phyloP scores from a whole-genome alignment of 2,888 invertebrate species.

The Caenorhabditis afra region DNA sequence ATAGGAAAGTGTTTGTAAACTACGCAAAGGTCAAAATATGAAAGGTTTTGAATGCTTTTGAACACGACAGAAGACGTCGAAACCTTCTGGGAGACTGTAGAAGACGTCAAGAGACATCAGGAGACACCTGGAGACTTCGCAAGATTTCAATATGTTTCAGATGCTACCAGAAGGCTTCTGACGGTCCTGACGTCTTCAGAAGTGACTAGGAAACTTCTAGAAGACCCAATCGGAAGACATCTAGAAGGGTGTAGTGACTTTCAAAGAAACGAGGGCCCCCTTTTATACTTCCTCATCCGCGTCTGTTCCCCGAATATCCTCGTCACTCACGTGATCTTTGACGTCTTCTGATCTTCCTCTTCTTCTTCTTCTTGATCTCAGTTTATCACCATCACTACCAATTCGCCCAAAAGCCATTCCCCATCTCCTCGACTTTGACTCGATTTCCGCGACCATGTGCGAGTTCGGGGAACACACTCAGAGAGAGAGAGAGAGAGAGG shows the following conservation, averaged over 20 bases:
- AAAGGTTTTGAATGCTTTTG: background rate
- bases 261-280: background rate
- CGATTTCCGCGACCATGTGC: constrained; percentile 22
- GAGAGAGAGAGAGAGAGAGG: too few relatives aligned
- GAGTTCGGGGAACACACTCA: constrained; percentile 50
- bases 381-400: constrained; percentile 23
- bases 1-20: background rate
- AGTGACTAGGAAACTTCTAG: too few relatives aligned
- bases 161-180: background rate
- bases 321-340: constrained; percentile 21
- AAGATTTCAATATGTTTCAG: too few relatives aligned
- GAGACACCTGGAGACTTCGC: background rate
- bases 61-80: background rate
- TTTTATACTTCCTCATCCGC: constrained; percentile 40
- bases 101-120: background rate
- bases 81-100: too few relatives aligned
- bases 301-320: constrained; percentile 24
- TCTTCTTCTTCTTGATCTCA: constrained; percentile 17
- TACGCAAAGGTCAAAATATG: constrained; percentile 4
- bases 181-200: background rate
- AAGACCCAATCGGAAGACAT: too few relatives aligned
- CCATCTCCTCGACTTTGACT: constrained; percentile 13
- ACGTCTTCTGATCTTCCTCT: constrained; percentile 13
- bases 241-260: background rate
- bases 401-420: constrained; percentile 29